phyloP scores from a whole-genome alignment of 2,113 vertebrate species.

The Dromiciops gliroides region DNA sequence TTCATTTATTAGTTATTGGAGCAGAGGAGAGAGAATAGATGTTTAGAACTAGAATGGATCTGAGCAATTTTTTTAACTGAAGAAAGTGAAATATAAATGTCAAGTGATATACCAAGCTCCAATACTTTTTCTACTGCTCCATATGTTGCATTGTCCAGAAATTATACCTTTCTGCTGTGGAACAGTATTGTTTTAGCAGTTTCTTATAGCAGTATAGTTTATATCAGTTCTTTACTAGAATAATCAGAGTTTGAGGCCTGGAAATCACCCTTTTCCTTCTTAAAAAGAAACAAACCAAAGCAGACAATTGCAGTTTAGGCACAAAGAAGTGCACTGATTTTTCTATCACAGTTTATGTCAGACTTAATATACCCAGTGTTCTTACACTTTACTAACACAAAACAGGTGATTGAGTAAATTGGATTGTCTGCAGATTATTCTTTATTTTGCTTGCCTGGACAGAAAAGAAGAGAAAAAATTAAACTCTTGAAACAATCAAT shows the following conservation, averaged over 20 bases:
- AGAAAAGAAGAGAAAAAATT: neutral
- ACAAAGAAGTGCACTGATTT: neutral
- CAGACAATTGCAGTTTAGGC: neutral
- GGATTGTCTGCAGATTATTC: neutral
- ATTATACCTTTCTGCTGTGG: neutral
- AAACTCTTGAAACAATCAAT: neutral
- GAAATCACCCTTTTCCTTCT: neutral
- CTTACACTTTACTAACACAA: neutral
- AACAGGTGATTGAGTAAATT: neutral
- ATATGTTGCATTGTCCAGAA: neutral
- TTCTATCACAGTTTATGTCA: neutral
- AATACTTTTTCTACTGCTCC: neutral
- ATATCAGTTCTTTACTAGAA: neutral
- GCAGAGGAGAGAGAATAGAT: neutral
- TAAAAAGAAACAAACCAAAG: neutral
- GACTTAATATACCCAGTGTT: neutral
- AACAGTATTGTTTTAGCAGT: neutral
- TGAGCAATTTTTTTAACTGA: neutral
- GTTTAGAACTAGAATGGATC: neutral
- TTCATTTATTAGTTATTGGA: neutral
- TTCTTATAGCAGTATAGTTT: neutral
- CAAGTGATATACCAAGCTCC: neutral
- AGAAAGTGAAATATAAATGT: neutral
- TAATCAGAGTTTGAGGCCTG: neutral
- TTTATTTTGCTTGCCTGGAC: neutral